Evolutionary conservation across 1,140 invertebrate species (phyloP).

Genomic region (Zaprionus camerounensis): DNA sequence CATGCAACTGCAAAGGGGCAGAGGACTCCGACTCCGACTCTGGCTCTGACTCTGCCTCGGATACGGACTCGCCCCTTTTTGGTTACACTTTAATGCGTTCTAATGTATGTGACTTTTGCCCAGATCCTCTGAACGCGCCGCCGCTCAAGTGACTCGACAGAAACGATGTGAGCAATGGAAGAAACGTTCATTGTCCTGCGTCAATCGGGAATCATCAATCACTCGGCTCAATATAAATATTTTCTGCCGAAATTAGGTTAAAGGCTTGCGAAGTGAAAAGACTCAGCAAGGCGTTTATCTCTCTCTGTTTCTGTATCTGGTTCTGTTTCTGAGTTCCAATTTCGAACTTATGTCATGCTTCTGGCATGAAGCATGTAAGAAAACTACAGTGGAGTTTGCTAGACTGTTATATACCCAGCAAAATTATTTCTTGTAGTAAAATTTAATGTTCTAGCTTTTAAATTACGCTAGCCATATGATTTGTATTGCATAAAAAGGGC

Average conservation of each 20-base stretch:
- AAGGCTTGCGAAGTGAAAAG: conserved; percentile 53
- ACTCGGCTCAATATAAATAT: conserved; percentile 78
- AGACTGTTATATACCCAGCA: no score
- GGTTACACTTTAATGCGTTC: conserved; percentile 82
- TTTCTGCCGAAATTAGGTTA: conserved; percentile 80
- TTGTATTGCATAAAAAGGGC: no score
- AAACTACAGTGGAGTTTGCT: no score
- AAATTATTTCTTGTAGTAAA: no score
- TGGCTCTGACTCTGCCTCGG: conserved; percentile 25
- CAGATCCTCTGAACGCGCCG: conserved; percentile 59
- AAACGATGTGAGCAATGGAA: background rate
- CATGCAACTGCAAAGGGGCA: conserved; percentile 34
- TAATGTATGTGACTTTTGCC: conserved; percentile 83
- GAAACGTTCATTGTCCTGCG: conserved; percentile 47
- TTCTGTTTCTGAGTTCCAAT: conserved; percentile 45
- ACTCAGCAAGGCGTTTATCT: background rate
- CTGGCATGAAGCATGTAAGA: background rate
- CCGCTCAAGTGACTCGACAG: conserved; percentile 73
- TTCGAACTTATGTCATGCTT: conserved; percentile 69
- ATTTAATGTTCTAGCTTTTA: fast-evolving
- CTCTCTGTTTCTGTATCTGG: background rate
- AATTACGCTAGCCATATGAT: no score
- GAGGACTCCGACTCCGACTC: conserved; percentile 12
- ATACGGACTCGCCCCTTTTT: conserved; percentile 58
- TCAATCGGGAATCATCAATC: conserved; percentile 71